A percentile compares a stretch with the other conserved stretches of the same genome.
These are phyloP conservation scores for Synanthedon myopaeformis DNA, from an alignment of 2,888 invertebrate species.

Conservation along the genomic window DNA sequence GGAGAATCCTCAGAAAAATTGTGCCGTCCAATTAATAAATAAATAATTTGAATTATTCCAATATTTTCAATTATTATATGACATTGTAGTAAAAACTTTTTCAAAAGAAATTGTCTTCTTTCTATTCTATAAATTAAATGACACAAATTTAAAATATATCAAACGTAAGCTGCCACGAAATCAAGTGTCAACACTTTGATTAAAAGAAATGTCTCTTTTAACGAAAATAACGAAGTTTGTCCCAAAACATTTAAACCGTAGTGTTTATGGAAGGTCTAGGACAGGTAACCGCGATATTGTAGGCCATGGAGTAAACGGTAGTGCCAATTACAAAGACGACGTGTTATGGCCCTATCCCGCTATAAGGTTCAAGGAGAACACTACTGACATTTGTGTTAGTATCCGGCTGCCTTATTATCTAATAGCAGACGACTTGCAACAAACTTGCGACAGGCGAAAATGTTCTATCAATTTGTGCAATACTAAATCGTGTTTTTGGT, in stretches of 20 bases:
- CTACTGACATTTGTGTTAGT: conserved; percentile 68
- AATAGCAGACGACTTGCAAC: too few relatives aligned
- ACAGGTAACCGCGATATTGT: conserved; percentile 76
- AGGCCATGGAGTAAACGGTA: conserved; percentile 73
- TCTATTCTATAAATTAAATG: neutral
- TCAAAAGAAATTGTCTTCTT: too few relatives aligned
- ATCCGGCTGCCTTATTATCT: too few relatives aligned
- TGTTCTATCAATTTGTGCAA: too few relatives aligned
- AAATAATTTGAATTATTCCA: too few relatives aligned
- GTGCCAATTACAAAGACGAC: conserved; percentile 69
- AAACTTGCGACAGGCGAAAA: too few relatives aligned
- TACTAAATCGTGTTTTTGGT: too few relatives aligned
- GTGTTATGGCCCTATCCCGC: conserved; percentile 73
- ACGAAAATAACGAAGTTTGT: neutral
- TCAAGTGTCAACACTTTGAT: neutral
- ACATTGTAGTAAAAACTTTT: too few relatives aligned
- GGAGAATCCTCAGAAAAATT: too few relatives aligned
- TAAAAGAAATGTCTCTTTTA: neutral
- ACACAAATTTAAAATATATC: neutral
- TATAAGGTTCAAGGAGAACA: conserved; percentile 72
- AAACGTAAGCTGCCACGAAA: neutral
- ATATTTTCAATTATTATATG: too few relatives aligned
- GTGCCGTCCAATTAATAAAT: too few relatives aligned
- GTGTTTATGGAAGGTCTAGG: conserved; percentile 32
- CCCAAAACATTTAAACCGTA: conserved; percentile 9